Base-by-base conservation (phyloP, 1,140 invertebrate species). In the Nomia melanderi region DNA sequence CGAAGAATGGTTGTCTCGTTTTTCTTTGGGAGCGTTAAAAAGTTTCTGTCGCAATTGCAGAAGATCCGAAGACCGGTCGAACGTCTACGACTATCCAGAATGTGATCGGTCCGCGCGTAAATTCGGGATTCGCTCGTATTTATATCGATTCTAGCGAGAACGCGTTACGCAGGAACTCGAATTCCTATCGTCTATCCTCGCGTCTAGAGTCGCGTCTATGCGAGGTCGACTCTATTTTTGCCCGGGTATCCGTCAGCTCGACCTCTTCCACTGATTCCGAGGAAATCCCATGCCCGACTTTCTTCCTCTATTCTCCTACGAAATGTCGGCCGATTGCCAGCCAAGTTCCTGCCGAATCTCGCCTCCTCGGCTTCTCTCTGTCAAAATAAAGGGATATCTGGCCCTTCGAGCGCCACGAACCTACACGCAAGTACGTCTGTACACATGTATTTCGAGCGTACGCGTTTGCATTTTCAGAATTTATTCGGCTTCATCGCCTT, bases 161-260 rank as follows among this genome's bases (percentile, higher is more conserved):
- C 50, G 50, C 1, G 71, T 74, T 74, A 66, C 60, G 62, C 0
- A 53, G 50, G 12, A 44, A 74, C 33, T 74, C 47, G 44, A 65
- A 74, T 74, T 74, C 71, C 71, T 41, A 69, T 23, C 54, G 73
- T 76, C 73, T 76, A 76, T 67, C 64, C 73, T 70, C 17, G 53
- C 41, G 73, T 76, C 73, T 76, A 76, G 71, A 74, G 50, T 65
- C 73, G 41, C 63, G 65, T 76, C 73, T 70, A 70, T 50, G 73
- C 73, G 73, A 76, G 73, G 73, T 76, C 73, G 73, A 57, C 33
- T 69, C 73, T 76, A 76, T 76, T 76, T 76, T 76, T 54, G 65
- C 39, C 36, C 39, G 39, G 65, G 41, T 70, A 76, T 76, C 73
- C 73, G 65, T 76, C 65, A 60, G 65, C 65, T 70, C 65, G 73